Evolutionary conservation across 2,888 invertebrate species (phyloP).

Genomic region (Cotesia congregata): DNA sequence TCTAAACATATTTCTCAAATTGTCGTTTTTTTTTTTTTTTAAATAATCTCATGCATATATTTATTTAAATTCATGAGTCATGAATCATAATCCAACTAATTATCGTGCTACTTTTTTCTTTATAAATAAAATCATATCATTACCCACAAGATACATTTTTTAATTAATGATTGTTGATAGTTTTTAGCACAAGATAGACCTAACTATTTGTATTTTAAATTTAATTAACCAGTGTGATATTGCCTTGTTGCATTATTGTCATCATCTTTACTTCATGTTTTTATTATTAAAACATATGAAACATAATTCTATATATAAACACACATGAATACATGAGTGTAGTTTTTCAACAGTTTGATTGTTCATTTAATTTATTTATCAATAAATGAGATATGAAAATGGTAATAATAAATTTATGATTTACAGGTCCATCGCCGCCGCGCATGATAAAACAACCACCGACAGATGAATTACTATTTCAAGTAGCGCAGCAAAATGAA

Average conservation of each 20-base stretch:
- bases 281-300: not conserved
- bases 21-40: not conserved
- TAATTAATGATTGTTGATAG: not conserved
- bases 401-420: slow-evolving; percentile 26
- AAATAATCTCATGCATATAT: not conserved
- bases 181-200: slow-evolving; percentile 10
- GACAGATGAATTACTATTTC: slow-evolving; percentile 90
- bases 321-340: slow-evolving; percentile 27
- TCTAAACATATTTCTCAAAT: not conserved
- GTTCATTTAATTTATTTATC: not conserved
- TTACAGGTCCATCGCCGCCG: slow-evolving; percentile 88
- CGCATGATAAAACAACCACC: slow-evolving; percentile 93
- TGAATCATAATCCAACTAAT: not conserved
- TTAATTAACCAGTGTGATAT: slow-evolving; percentile 21
- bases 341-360: slow-evolving; percentile 22
- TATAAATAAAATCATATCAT: not conserved
- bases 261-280: slow-evolving; percentile 18
- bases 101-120: not conserved
- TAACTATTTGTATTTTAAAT: slow-evolving; percentile 10
- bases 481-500: slow-evolving; percentile 86
- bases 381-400: slow-evolving; percentile 34
- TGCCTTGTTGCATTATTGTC: slow-evolving; percentile 32
- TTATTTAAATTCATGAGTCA: not conserved
- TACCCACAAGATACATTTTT: not conserved
- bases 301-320: not conserved